Conservation (phyloP, 2,113 vertebrate genomes). For the Rhynchomys soricoides region DNA sequence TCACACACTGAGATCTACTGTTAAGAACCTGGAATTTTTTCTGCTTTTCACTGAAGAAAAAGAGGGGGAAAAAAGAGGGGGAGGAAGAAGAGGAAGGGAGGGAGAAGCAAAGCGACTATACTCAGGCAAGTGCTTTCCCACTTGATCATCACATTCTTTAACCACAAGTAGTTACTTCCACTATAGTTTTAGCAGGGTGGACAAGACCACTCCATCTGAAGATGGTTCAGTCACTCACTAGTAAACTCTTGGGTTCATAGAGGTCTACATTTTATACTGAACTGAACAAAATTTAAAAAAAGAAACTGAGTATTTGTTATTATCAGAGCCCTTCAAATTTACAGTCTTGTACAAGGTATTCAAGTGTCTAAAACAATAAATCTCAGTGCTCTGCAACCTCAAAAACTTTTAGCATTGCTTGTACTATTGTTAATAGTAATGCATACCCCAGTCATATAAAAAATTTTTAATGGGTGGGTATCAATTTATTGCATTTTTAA, state of each 20-base stretch:
- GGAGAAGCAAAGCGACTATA: too few species aligned
- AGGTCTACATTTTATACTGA: background rate
- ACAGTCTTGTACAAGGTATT: background rate
- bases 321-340: background rate
- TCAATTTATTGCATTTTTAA: conserved; percentile 25
- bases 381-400: background rate
- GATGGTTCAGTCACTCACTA: background rate
- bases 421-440: background rate
- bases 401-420: background rate
- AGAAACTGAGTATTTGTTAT: background rate
- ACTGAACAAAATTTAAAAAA: background rate
- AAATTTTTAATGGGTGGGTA: background rate
- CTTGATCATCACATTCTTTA: background rate
- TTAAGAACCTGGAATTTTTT: background rate
- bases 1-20: too few species aligned
- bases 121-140: background rate
- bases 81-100: background rate
- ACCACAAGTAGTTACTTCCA: background rate
- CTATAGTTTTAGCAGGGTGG: too few species aligned
- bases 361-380: background rate
- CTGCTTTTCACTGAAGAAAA: background rate
- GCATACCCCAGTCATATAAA: background rate
- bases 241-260: background rate
- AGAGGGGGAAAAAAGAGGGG: background rate
- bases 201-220: too few species aligned